Conservation (phyloP, 2,797 vertebrate species). For the Chaetodon trifasciatus region DNA sequence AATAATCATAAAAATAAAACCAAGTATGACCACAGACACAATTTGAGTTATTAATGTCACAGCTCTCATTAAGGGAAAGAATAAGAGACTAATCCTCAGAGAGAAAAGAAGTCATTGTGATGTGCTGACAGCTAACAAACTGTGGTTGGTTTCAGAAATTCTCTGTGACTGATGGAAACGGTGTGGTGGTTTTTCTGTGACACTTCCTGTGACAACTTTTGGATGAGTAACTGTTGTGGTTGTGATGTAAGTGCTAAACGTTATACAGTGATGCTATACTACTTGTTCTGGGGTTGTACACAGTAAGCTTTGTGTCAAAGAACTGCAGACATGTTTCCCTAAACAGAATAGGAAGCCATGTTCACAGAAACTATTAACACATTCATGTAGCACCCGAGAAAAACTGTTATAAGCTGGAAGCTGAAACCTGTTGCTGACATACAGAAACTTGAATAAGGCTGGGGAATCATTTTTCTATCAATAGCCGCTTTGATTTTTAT, state of each 20-base stretch:
- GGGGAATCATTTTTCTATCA: too few relatives aligned
- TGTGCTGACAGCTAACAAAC: neutral
- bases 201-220: neutral
- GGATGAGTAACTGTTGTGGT: neutral
- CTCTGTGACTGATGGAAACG: conserved; percentile 18
- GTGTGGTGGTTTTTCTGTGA: neutral
- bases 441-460: neutral
- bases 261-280: neutral
- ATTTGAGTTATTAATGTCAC: neutral
- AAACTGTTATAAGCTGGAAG: neutral
- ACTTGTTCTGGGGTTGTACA: neutral
- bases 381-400: neutral
- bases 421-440: neutral
- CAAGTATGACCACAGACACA: neutral
- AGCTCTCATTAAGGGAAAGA: neutral
- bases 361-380: neutral
- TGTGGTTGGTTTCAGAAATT: neutral
- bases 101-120: neutral
- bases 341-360: neutral
- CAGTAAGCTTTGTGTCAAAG: neutral
- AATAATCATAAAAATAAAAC: neutral
- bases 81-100: neutral
- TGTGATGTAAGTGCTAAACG: conserved; percentile 23
- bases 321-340: neutral
- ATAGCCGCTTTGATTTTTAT: too few relatives aligned